Percentiles rank a stretch among this genome's conserved stretches.
phyloP scores from a whole-genome alignment of 2,888 invertebrate genomes.

The Diarsia mendica region DNA sequence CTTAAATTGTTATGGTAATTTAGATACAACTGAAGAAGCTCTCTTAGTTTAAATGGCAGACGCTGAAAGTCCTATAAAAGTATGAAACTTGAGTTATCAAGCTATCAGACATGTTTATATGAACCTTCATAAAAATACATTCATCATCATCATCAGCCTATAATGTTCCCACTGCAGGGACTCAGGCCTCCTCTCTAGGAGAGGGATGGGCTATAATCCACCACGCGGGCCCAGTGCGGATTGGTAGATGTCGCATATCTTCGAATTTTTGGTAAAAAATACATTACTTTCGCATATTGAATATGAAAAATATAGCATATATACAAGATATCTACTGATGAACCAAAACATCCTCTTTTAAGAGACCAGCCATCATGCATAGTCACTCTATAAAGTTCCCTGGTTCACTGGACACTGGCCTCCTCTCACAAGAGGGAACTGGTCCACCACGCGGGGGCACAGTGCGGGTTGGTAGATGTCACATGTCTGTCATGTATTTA shows the following conservation, averaged over 20 bases:
- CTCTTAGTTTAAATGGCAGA: not conserved
- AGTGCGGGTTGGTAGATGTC: not conserved
- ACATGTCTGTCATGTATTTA: not conserved
- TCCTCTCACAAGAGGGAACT: not conserved
- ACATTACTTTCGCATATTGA: not conserved
- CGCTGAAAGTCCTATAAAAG: not conserved
- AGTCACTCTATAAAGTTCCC: not conserved
- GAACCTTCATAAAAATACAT: no score
- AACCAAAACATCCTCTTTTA: not conserved
- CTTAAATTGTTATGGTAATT: not conserved
- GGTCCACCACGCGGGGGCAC: not conserved
- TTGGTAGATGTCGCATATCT: no score
- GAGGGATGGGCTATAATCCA: no score
- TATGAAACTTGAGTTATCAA: not conserved
- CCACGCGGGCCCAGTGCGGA: no score
- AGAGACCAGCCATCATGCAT: not conserved
- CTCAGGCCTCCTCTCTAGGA: no score
- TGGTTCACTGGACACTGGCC: not conserved
- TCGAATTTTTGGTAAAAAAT: no score
- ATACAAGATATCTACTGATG: no score
- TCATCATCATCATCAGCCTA: no score
- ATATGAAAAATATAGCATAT: not conserved
- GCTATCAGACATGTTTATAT: no score
- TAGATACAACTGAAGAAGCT: not conserved
- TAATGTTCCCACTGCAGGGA: no score